A percentile compares a stretch with the other conserved stretches of the same genome.
Conservation (phyloP, 2,888 invertebrate species). For the Bembecia ichneumoniformis region DNA sequence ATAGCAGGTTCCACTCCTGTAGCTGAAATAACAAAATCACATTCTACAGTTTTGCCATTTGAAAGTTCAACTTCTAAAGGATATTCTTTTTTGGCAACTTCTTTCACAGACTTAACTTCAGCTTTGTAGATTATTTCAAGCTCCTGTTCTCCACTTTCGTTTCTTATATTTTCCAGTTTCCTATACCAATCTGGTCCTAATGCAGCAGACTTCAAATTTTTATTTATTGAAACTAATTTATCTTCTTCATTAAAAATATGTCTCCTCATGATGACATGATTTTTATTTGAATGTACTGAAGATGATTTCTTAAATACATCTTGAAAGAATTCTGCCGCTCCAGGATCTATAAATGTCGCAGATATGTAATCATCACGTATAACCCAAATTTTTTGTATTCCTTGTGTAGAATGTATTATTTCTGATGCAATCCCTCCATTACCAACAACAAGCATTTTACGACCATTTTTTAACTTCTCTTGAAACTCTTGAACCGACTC, state of each 20-base stretch:
- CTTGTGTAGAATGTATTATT: constrained; percentile 88
- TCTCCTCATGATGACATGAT: constrained; percentile 65
- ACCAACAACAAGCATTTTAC: constrained; percentile 87
- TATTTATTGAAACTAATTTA: constrained; percentile 39
- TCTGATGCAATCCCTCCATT: constrained; percentile 99
- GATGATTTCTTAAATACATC: constrained; percentile 33
- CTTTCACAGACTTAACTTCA: constrained; percentile 62
- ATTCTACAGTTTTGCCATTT: constrained; percentile 79
- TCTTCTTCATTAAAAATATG: constrained; percentile 78
- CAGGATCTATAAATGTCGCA: constrained; percentile 95
- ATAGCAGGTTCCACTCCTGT: constrained; percentile 89
- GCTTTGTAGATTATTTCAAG: constrained; percentile 75
- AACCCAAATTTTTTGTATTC: constrained; percentile 92
- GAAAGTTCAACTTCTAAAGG: constrained; percentile 81
- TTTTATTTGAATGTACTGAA: constrained; percentile 17
- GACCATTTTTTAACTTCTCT: constrained; percentile 76
- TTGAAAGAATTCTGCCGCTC: constrained; percentile 94
- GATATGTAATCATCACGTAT: constrained; percentile 94
- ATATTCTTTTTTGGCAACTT: constrained; percentile 61
- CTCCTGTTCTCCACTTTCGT: constrained; percentile 62
- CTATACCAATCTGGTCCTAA: constrained; percentile 97
- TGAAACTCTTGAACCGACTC: constrained; percentile 90
- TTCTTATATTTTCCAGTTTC: constrained; percentile 71
- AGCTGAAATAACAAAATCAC: constrained; percentile 95
- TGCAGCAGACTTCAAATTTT: constrained; percentile 83